phyloP scores from a whole-genome alignment of 2,113 vertebrate species.

The Sardina pilchardus region DNA sequence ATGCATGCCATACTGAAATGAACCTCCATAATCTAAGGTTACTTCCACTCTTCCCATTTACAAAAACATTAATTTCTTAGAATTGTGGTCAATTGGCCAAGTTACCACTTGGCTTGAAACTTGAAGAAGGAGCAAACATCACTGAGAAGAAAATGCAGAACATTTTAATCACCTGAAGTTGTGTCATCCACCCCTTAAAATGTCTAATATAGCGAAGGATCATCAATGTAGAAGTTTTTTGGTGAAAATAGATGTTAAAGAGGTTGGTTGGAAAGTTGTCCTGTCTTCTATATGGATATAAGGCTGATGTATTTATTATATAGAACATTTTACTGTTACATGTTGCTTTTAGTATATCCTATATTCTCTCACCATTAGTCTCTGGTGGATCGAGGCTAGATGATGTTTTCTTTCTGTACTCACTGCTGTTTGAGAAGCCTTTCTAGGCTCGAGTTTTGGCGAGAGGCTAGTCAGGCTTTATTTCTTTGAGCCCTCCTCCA shows the following conservation, averaged over 20 bases:
- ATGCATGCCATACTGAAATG: slow-evolving; percentile 29
- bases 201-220: too few relatives aligned
- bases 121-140: too few relatives aligned
- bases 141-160: too few relatives aligned
- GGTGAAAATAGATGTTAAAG: background rate
- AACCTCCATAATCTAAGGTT: slow-evolving; percentile 29
- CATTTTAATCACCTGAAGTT: background rate
- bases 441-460: background rate
- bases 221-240: background rate
- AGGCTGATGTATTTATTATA: background rate
- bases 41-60: background rate
- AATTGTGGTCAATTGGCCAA: background rate
- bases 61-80: background rate
- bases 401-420: background rate
- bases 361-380: background rate
- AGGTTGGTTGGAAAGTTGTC: background rate
- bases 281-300: background rate
- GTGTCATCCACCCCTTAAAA: background rate
- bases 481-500: background rate
- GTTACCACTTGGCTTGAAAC: background rate
- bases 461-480: background rate
- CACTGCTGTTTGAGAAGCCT: background rate
- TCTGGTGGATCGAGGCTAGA: background rate
- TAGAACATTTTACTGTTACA: background rate
- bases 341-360: background rate